Base-by-base conservation (phyloP, 2,113 vertebrate species). In the Acanthochromis polyacanthus region DNA sequence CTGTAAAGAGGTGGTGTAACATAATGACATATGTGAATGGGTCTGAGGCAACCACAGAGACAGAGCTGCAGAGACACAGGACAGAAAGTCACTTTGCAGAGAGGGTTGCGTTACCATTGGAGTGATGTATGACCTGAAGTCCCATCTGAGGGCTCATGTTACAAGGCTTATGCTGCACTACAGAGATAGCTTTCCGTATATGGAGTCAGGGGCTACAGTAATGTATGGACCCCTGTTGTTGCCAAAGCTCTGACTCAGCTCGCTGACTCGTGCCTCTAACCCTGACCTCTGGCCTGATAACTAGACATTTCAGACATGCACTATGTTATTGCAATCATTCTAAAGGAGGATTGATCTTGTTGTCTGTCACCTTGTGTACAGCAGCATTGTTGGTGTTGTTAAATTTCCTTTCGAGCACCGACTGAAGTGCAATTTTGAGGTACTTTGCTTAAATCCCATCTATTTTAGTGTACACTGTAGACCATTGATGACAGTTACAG, bases 181-280 rank as follows among this genome's bases (percentile, higher is more conserved):
- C 90, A 67, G 81, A 64, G 90, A 91, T 88, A 85, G 84, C 85
- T 87, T 84, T 89, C 86, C 83, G 57, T 88, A 89, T 90, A 91
- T 88, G 91, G 90, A 90, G 89, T 84, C 91, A 90, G 89, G 76
- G 88, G 87, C 83, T 88, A 81, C 87, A 88, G 87, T 91, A 92
- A 92, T 92, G 90, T 91, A 92, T 90, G 88, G 88, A 87, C 82
- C 80, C 86, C 82, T 79, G 68, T 83, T 76, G 76, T 86, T 90
- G 90, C 90, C 86, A 92, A 91, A 87, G 75, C 86, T 92, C 91
- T 94, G 91, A 94, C 86, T 94, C 92, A 92, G 91, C 91, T 84
- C 25, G 66, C 87, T 86, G 83, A 84, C 80, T 80, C 23, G 78
- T 67, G 82, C 87, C 81, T 87, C 75, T 76, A 46, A 85, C 79